Percentiles rank a stretch among this genome's conserved stretches.
Evolutionary conservation across 2,888 invertebrate species (phyloP).

Genomic region (Palloptera scutellata): DNA sequence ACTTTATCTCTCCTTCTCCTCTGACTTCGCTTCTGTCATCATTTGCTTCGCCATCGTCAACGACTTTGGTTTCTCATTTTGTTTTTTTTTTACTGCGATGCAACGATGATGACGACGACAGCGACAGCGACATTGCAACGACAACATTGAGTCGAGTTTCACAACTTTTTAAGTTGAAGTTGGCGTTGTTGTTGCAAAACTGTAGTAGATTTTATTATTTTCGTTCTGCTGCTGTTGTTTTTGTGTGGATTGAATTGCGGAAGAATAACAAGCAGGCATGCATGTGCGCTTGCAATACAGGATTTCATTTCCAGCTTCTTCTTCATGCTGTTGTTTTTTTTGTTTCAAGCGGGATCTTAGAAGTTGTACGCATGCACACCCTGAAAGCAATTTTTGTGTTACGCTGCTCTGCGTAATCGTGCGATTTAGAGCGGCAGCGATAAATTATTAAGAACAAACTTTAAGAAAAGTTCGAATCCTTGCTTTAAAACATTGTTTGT

Average conservation of each 20-base stretch:
- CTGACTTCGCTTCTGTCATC: neutral
- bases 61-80: neutral
- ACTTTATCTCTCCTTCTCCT: neutral
- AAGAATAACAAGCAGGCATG: conserved; percentile 48
- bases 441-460: too few species aligned
- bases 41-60: too few species aligned
- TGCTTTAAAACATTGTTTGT: too few species aligned
- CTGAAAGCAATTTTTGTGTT: too few species aligned
- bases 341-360: too few species aligned
- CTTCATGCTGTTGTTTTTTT: too few species aligned
- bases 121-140: too few species aligned
- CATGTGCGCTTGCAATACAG: conserved; percentile 21
- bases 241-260: conserved; percentile 42
- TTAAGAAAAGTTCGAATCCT: too few species aligned
- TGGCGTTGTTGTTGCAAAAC: conserved; percentile 40
- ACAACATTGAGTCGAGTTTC: conserved; percentile 41
- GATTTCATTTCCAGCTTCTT: neutral
- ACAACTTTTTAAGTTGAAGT: conserved; percentile 43
- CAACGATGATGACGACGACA: conserved; percentile 8
- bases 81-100: neutral
- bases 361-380: too few species aligned
- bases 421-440: too few species aligned
- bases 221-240: conserved; percentile 7
- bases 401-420: too few species aligned
- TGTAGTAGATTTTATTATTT: conserved; percentile 35